Percentiles rank a stretch among this genome's conserved stretches.
These are phyloP conservation scores for Eremophila alpestris DNA, from an alignment of 2,797 vertebrate genomes.

Conservation along the genomic window DNA sequence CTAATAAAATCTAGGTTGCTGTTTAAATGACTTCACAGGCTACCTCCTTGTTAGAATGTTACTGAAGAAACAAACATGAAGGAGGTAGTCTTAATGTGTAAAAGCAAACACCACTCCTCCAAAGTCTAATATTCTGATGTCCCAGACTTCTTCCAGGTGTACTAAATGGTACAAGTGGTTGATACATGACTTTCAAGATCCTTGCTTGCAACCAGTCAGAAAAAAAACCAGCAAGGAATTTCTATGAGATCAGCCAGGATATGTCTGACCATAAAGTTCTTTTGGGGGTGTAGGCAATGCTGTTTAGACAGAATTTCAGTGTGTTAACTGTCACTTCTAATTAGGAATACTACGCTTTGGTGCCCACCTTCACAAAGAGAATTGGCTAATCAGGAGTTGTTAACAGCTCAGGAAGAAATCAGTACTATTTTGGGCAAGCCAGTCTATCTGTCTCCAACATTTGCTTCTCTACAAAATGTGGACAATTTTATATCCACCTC, in stretches of 20 bases:
- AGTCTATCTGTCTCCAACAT: background rate
- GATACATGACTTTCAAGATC: background rate
- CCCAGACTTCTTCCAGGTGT: background rate
- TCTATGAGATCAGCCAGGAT: background rate
- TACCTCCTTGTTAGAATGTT: background rate
- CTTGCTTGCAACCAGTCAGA: background rate
- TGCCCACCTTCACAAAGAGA: constrained; percentile 15
- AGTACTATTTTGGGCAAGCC: background rate
- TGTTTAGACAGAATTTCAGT: constrained; percentile 27
- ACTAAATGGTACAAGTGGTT: background rate
- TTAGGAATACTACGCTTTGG: background rate
- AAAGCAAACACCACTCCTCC: background rate
- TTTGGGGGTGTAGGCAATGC: background rate
- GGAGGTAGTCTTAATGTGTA: background rate
- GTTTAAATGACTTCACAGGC: background rate
- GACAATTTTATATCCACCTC: background rate
- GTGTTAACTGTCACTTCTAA: background rate
- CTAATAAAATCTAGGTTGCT: background rate
- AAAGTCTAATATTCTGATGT: background rate
- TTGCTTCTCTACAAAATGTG: background rate
- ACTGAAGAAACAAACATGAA: background rate
- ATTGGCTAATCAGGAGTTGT: constrained; percentile 13
- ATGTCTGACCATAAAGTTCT: background rate
- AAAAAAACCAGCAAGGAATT: background rate
- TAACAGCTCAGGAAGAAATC: constrained; percentile 3